Percentiles rank a stretch among this genome's conserved stretches.
Conservation (phyloP, 2,113 vertebrate genomes). For the Octodon degus region DNA sequence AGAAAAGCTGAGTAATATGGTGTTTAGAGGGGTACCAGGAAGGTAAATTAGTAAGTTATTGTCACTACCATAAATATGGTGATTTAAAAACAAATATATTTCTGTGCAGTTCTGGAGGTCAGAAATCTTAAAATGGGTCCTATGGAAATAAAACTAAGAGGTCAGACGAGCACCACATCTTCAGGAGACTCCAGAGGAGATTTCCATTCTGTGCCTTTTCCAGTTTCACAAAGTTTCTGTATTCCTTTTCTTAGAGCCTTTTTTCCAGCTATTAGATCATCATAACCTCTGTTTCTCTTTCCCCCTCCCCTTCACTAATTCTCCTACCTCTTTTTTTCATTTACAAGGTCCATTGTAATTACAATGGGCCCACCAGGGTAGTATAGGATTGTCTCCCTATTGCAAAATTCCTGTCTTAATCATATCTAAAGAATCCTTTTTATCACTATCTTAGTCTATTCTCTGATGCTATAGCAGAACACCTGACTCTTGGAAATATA, state of each 20-base stretch:
- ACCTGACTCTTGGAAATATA: background rate
- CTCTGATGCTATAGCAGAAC: background rate
- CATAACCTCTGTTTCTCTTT: background rate
- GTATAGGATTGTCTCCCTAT: background rate
- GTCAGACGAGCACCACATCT: background rate
- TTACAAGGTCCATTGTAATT: background rate
- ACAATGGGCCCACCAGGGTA: background rate
- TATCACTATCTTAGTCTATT: background rate
- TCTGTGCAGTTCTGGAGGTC: background rate
- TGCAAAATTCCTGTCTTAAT: background rate
- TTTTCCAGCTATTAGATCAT: background rate
- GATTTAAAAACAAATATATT: background rate
- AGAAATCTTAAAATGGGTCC: background rate
- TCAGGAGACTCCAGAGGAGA: background rate
- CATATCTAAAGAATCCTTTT: background rate
- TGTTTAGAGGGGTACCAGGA: background rate
- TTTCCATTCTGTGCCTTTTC: background rate
- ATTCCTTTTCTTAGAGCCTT: background rate
- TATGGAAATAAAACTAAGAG: background rate
- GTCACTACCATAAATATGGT: background rate
- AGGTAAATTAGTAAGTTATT: background rate
- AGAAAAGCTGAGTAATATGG: background rate
- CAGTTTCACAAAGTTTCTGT: background rate
- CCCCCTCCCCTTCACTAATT: background rate
- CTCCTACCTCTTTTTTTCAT: background rate